phyloP scores from a whole-genome alignment of 2,888 invertebrate genomes.

The Hemithea aestivaria region DNA sequence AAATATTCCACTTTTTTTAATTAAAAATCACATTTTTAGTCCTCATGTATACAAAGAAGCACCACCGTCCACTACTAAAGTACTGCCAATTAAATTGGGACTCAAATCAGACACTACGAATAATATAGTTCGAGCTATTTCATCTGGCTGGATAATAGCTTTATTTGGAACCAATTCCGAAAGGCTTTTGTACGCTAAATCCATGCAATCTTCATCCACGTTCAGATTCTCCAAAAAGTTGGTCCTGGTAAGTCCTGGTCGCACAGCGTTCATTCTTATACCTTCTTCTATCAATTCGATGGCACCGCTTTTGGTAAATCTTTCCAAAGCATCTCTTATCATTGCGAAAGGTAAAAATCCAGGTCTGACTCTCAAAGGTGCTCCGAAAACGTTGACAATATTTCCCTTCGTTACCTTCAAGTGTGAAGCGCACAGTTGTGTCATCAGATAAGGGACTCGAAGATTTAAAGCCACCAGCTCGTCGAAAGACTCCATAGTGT shows the following conservation, averaged over 20 bases:
- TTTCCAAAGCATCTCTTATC: constrained; percentile 48
- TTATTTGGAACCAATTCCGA: constrained; percentile 41
- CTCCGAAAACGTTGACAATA: constrained; percentile 50
- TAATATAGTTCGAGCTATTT: constrained; percentile 51
- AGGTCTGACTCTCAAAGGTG: constrained; percentile 43
- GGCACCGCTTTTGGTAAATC: constrained; percentile 50
- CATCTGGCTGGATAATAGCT: constrained; percentile 50
- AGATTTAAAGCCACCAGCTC: constrained; percentile 50
- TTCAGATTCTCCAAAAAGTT: constrained; percentile 52
- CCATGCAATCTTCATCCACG: constrained; percentile 42
- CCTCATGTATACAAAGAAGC: constrained; percentile 35
- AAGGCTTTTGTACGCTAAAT: constrained; percentile 39
- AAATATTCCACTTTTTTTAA: too few species aligned
- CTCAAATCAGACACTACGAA: constrained; percentile 48
- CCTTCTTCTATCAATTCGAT: constrained; percentile 51
- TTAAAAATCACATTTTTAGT: too few species aligned
- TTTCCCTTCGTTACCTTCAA: constrained; percentile 50
- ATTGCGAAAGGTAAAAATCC: constrained; percentile 49
- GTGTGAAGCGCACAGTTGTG: constrained; percentile 47
- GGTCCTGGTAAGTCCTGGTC: constrained; percentile 52
- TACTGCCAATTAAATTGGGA: constrained; percentile 48
- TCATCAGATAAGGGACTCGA: constrained; percentile 51
- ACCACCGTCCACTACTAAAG: constrained; percentile 44
- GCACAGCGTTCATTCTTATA: constrained; percentile 55
- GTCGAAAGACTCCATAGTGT: constrained; percentile 47